Percentiles rank a stretch among this genome's conserved stretches.
phyloP scores from a whole-genome alignment of 2,888 invertebrate genomes.

The Lasioglossum vierecki region DNA sequence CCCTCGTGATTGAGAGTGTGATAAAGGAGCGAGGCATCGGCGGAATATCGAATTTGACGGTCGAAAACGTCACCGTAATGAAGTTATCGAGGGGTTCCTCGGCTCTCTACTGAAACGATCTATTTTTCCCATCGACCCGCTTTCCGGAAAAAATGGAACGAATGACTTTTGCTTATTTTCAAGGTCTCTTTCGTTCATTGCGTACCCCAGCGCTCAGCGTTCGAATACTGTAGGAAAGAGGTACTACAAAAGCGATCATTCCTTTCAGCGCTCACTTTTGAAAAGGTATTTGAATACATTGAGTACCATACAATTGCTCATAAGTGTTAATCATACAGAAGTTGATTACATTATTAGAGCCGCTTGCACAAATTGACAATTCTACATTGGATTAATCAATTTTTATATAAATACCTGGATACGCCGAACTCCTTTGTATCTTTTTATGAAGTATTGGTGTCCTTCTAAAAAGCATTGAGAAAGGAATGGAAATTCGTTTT shows the following conservation, averaged over 20 bases:
- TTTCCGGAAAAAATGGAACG: neutral
- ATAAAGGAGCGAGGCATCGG: slow-evolving; percentile 36
- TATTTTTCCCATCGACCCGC: neutral
- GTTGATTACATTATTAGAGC: too few relatives aligned
- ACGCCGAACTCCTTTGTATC: neutral
- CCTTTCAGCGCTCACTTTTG: neutral
- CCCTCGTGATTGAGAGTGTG: slow-evolving; percentile 37
- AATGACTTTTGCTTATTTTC: neutral
- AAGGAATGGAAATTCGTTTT: neutral
- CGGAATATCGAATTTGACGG: slow-evolving; percentile 35
- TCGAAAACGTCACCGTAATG: slow-evolving; percentile 28
- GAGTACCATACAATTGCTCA: neutral
- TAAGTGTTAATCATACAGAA: too few relatives aligned
- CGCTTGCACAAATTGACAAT: too few relatives aligned
- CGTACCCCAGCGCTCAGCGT: neutral
- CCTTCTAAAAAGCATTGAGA: neutral
- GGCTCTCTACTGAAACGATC: neutral
- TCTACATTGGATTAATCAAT: neutral
- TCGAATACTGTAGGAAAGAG: neutral
- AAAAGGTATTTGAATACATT: neutral
- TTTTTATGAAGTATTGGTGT: neutral
- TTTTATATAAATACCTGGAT: neutral
- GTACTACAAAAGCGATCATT: neutral
- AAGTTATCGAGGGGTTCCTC: slow-evolving; percentile 19
- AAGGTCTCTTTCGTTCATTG: neutral